These are phyloP conservation scores for Paratilapia polleni DNA, from an alignment of 2,113 vertebrate genomes.

Conservation along the genomic window DNA sequence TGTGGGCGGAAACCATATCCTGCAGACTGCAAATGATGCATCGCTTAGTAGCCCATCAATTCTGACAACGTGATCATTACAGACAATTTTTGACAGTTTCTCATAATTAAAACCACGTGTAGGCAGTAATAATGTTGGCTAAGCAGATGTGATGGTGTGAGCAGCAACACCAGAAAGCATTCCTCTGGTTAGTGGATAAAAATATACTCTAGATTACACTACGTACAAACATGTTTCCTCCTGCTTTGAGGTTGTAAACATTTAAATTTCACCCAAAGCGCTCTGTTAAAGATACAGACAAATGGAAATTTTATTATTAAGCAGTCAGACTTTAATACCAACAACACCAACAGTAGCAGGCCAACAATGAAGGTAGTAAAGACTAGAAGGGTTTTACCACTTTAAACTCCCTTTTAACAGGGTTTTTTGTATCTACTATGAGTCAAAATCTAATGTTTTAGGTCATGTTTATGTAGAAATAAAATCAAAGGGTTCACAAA, in stretches of 20 bases:
- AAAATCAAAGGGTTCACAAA: background rate
- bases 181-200: constrained; percentile 9
- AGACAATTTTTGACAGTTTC: background rate
- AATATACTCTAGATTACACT: background rate
- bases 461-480: background rate
- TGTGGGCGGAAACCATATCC: constrained; percentile 15
- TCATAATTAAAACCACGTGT: constrained; percentile 19
- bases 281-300: background rate
- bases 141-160: background rate
- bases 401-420: background rate
- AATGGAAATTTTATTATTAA: background rate
- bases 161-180: background rate
- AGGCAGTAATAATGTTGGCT: constrained; percentile 1
- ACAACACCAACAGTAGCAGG: background rate
- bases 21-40: background rate
- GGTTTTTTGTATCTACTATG: background rate
- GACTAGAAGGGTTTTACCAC: background rate
- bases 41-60: constrained; percentile 1
- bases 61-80: background rate
- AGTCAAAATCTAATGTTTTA: background rate
- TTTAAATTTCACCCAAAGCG: background rate
- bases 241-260: background rate
- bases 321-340: background rate
- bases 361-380: background rate
- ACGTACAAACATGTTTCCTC: background rate